These are phyloP conservation scores for Drosophila tanythrix DNA, from an alignment of 2,888 invertebrate genomes.

Conservation along the genomic window DNA sequence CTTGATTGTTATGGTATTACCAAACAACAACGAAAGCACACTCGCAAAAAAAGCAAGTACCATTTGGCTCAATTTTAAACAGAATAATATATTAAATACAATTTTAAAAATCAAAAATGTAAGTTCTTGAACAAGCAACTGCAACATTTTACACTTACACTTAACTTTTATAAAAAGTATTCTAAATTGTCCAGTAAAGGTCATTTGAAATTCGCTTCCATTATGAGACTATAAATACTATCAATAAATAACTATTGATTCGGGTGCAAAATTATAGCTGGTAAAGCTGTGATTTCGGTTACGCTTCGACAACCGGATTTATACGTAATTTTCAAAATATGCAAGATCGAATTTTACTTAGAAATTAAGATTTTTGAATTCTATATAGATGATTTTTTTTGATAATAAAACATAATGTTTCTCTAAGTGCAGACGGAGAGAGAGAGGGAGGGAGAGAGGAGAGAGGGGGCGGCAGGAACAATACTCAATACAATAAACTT, in stretches of 20 bases:
- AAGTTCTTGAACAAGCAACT: not conserved
- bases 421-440: conserved; percentile 2
- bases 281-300: not conserved
- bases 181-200: not conserved
- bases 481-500: conserved; percentile 51
- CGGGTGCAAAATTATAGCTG: no score
- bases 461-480: conserved; percentile 23
- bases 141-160: not conserved
- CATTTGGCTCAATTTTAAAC: not conserved
- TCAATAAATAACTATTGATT: no score
- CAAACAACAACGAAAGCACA: conserved; percentile 34
- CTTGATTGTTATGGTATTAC: conserved; percentile 78
- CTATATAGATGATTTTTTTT: not conserved
- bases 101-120: not conserved
- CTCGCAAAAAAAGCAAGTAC: not conserved
- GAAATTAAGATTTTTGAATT: not conserved
- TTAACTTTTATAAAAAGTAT: not conserved
- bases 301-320: not conserved
- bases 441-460: no score
- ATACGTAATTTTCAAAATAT: not conserved
- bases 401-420: not conserved
- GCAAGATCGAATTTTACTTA: not conserved
- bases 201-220: not conserved
- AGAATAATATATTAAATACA: not conserved
- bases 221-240: no score